Evolutionary conservation across 2,888 invertebrate species (phyloP).

Genomic region (Caenorhabditis plicata): DNA sequence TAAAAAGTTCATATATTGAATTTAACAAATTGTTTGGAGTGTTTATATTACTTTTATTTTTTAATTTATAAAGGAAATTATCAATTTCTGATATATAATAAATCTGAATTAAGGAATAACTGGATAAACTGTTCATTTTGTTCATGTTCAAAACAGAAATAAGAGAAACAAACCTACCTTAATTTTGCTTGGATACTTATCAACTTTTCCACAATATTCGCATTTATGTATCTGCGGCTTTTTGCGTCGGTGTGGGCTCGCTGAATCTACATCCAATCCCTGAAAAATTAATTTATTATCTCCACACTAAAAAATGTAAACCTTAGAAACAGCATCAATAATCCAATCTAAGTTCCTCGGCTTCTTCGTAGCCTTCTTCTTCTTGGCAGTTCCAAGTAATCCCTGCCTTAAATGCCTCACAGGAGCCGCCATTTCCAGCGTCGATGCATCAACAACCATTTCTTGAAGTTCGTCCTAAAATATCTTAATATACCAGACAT

Average conservation of each 20-base stretch:
- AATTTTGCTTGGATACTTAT: slow-evolving; percentile 59
- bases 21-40: too few relatives aligned
- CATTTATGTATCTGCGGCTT: slow-evolving; percentile 52
- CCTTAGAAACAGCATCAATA: slow-evolving; percentile 54
- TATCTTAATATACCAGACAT: too few relatives aligned
- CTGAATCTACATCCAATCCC: slow-evolving; percentile 45
- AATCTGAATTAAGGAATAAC: too few relatives aligned
- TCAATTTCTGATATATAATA: too few relatives aligned
- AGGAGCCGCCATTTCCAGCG: slow-evolving; percentile 33
- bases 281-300: slow-evolving; percentile 1
- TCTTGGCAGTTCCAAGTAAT: slow-evolving; percentile 1
- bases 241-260: slow-evolving; percentile 51
- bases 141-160: background rate
- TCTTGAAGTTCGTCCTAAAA: too few relatives aligned
- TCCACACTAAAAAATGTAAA: background rate
- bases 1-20: too few relatives aligned
- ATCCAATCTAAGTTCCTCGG: slow-evolving; percentile 56
- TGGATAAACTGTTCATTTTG: background rate
- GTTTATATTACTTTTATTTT: too few relatives aligned
- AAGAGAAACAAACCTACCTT: slow-evolving; percentile 18
- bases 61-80: too few relatives aligned
- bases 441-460: slow-evolving; percentile 31
- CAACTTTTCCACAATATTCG: slow-evolving; percentile 48
- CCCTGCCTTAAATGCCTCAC: slow-evolving; percentile 11
- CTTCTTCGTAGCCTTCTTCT: slow-evolving; percentile 8